Conservation (phyloP, 2,113 vertebrate genomes). For the Puntigrus tetrazona region DNA sequence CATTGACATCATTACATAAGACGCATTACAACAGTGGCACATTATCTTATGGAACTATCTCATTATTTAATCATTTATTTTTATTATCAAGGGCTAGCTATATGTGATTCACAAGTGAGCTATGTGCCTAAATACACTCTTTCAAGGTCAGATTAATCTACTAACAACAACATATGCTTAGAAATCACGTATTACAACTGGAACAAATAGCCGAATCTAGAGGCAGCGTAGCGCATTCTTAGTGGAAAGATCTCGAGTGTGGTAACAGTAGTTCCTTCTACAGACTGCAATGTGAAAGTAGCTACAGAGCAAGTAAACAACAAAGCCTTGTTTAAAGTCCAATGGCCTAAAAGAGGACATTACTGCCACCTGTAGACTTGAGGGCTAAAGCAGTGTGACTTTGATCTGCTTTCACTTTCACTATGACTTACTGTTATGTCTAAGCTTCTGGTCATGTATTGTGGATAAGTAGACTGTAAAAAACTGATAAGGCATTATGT, state of each 20-base stretch:
- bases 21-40: too few relatives aligned
- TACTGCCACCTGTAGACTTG: not conserved
- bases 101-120: too few relatives aligned
- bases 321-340: not conserved
- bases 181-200: not conserved
- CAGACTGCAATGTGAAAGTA: not conserved
- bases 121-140: too few relatives aligned
- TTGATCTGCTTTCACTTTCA: constrained; percentile 44
- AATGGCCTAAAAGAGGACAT: not conserved
- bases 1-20: too few relatives aligned
- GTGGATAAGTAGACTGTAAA: not conserved
- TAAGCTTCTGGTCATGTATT: too few relatives aligned
- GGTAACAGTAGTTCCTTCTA: not conserved
- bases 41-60: too few relatives aligned
- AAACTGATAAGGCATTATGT: not conserved
- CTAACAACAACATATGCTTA: not conserved
- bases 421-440: not conserved
- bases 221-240: not conserved
- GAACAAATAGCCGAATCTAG: not conserved
- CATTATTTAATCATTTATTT: too few relatives aligned
- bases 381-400: not conserved
- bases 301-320: not conserved
- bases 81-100: too few relatives aligned
- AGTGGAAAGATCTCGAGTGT: not conserved
- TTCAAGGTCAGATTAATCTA: too few relatives aligned